Percentiles rank a stretch among this genome's conserved stretches.
phyloP scores from a whole-genome alignment of 2,797 vertebrate species.

The Rhynchotus rufescens region DNA sequence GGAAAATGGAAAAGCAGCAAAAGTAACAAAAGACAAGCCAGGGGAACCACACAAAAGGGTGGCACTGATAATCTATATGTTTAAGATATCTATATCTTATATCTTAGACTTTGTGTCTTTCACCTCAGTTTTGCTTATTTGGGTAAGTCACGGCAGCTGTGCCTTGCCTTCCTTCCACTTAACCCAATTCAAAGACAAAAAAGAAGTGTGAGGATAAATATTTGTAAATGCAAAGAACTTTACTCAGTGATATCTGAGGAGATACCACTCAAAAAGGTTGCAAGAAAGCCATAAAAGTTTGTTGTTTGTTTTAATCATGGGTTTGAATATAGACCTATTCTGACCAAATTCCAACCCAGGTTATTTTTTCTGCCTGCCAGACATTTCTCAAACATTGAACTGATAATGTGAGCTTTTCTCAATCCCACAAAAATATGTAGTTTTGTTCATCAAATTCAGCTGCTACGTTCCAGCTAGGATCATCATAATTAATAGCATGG shows the following conservation, averaged over 20 bases:
- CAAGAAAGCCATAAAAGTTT: background rate
- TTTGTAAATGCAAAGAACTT: background rate
- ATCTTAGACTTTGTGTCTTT: too few relatives aligned
- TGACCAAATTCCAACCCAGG: background rate
- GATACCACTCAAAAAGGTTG: background rate
- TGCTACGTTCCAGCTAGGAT: background rate
- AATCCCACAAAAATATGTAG: background rate
- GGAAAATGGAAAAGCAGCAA: background rate
- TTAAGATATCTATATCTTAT: too few relatives aligned
- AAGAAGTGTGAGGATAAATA: background rate
- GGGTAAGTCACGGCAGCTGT: background rate
- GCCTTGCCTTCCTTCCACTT: background rate
- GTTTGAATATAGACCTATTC: background rate
- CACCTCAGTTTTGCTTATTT: background rate
- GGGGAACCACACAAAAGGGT: background rate
- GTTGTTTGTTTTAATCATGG: background rate
- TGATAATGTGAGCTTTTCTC: background rate
- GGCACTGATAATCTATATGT: background rate
- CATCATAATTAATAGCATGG: background rate
- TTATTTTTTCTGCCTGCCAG: background rate
- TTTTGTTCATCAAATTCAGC: background rate
- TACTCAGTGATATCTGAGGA: background rate
- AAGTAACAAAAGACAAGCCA: accelerated
- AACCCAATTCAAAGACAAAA: background rate
- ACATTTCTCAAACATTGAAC: background rate